phyloP scores from a whole-genome alignment of 2,797 vertebrate species.

The Clamator glandarius region DNA sequence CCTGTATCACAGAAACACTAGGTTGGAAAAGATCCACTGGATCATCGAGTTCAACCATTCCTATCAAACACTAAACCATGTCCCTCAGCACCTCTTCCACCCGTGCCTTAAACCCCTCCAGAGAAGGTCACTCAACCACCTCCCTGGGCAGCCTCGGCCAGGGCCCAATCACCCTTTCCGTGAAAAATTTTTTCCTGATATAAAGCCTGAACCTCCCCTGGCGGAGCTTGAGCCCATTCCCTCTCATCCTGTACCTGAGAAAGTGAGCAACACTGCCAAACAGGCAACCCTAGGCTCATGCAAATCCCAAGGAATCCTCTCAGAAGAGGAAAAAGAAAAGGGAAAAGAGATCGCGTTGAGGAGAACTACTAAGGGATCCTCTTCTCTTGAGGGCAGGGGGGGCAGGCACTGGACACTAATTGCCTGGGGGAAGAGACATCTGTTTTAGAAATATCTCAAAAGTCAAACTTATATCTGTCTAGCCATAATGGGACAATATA shows the following conservation, averaged over 20 bases:
- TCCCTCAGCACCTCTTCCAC: no score
- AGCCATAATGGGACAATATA: background rate
- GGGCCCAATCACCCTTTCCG: no score
- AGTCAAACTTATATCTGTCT: background rate
- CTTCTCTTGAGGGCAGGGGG: background rate
- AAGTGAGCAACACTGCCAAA: background rate
- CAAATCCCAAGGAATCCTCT: background rate
- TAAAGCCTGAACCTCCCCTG: no score
- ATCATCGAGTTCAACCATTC: no score
- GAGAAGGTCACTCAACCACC: no score
- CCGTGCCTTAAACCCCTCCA: no score
- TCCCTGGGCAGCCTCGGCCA: no score
- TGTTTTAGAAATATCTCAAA: background rate
- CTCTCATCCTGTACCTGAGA: background rate
- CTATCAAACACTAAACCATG: no score
- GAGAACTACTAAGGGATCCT: background rate
- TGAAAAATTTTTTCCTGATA: no score
- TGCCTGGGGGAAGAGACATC: background rate
- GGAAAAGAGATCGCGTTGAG: background rate
- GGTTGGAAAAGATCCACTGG: no score
- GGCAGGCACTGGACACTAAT: background rate
- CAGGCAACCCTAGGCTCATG: background rate
- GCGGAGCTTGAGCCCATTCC: no score
- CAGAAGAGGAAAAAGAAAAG: background rate
- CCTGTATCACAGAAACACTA: no score